A percentile compares a stretch with the other conserved stretches of the same genome.
phyloP scores from a whole-genome alignment of 2,797 vertebrate genomes.

The Coregonus ussuriensis region DNA sequence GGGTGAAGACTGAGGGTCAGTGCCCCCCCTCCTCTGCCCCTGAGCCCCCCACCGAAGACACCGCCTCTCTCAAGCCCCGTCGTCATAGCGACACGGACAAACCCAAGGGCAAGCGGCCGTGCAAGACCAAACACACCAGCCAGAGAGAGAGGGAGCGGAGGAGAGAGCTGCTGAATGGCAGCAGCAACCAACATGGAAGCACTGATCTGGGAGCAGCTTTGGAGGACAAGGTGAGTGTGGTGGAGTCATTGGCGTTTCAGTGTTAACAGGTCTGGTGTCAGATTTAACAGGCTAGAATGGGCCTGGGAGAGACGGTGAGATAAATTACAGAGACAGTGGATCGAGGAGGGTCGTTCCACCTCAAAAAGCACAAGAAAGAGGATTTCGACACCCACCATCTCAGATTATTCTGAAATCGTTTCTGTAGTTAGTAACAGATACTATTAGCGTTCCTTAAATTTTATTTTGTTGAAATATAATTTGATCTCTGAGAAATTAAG shows the following conservation, averaged over 20 bases:
- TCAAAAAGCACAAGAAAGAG: too few relatives aligned
- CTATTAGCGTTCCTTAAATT: too few relatives aligned
- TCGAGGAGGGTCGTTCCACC: neutral
- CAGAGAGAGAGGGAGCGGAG: slow-evolving; percentile 61
- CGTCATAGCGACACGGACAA: slow-evolving; percentile 92
- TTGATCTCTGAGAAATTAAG: too few relatives aligned
- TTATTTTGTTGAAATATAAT: too few relatives aligned
- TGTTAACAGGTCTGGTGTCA: slow-evolving; percentile 23
- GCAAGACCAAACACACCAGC: slow-evolving; percentile 97
- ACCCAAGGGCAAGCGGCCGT: slow-evolving; percentile 97
- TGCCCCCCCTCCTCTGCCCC: slow-evolving; percentile 66
- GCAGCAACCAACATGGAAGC: slow-evolving; percentile 47
- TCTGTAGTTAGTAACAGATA: too few relatives aligned
- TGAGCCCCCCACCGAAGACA: slow-evolving; percentile 71
- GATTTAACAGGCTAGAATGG: slow-evolving; percentile 41
- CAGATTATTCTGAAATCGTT: too few relatives aligned
- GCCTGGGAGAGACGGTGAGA: slow-evolving; percentile 27
- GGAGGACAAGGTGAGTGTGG: slow-evolving; percentile 72
- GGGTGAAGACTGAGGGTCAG: slow-evolving; percentile 65
- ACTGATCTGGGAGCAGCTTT: slow-evolving; percentile 79
- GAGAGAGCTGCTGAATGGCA: slow-evolving; percentile 30
- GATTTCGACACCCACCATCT: too few relatives aligned
- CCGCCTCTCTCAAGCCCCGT: slow-evolving; percentile 80
- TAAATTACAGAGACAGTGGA: neutral
- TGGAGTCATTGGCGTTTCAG: slow-evolving; percentile 21